Percentiles rank a stretch among this genome's conserved stretches.
These are phyloP conservation scores for Gymnogyps californianus DNA, from an alignment of 2,113 vertebrate species.

Conservation along the genomic window DNA sequence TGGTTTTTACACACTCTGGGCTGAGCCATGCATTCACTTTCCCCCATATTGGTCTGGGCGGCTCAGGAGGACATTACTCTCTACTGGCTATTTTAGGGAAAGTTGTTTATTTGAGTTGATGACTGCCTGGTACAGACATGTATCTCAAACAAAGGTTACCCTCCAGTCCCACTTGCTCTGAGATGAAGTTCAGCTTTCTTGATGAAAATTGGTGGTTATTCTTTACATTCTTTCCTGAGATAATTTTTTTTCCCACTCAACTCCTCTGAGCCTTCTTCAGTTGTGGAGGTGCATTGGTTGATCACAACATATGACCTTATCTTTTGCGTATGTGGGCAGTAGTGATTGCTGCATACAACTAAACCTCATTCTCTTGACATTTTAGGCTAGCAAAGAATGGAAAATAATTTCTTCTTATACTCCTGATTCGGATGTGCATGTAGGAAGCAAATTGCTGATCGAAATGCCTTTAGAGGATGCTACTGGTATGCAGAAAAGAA, in stretches of 20 bases:
- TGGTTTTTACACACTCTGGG: not conserved
- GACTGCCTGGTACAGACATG: not conserved
- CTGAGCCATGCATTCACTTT: not conserved
- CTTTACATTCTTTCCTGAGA: not conserved
- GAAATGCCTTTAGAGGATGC: conserved; percentile 70
- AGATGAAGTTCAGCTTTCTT: not conserved
- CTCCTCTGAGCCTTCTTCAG: not conserved
- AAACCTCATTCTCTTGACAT: not conserved
- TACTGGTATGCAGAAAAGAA: not conserved
- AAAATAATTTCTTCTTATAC: conserved; percentile 79
- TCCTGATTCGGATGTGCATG: not conserved
- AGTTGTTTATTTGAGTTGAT: not conserved
- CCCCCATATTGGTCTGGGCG: not conserved
- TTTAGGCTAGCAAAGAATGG: conserved; percentile 82
- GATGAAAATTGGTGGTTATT: not conserved
- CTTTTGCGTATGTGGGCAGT: not conserved
- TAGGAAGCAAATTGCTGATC: conserved; percentile 33
- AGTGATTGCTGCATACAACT: not conserved
- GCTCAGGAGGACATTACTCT: not conserved
- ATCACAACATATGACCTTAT: not conserved
- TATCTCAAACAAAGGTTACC: not conserved
- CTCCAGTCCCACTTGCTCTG: not conserved
- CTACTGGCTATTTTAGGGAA: not conserved
- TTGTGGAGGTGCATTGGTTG: not conserved
- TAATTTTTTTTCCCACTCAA: not conserved